A percentile compares a stretch with the other conserved stretches of the same genome.
These are phyloP conservation scores for Pseudanteris insignis DNA, from an alignment of 2,888 invertebrate species.

Conservation along the genomic window DNA sequence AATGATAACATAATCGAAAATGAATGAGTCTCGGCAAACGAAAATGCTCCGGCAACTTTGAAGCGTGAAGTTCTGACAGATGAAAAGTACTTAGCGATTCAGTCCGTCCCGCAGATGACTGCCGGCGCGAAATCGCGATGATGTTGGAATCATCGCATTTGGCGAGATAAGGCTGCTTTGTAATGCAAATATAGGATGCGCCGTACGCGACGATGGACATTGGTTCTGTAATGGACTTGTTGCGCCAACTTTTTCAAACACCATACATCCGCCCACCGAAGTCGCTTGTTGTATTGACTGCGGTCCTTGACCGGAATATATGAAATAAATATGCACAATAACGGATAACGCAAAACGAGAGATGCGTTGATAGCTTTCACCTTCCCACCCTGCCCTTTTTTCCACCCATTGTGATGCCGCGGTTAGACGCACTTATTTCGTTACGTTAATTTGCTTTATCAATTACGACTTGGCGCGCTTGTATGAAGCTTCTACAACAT, in stretches of 20 bases:
- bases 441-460: constrained; percentile 22
- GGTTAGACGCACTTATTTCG: constrained; percentile 16
- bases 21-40: not conserved
- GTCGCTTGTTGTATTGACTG: constrained; percentile 42
- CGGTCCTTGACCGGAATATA: constrained; percentile 59
- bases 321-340: constrained; percentile 49
- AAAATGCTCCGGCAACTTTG: constrained; percentile 5
- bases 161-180: constrained; percentile 34
- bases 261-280: constrained; percentile 34
- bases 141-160: constrained; percentile 37
- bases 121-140: constrained; percentile 19
- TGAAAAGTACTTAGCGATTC: constrained; percentile 30
- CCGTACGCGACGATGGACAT: constrained; percentile 33
- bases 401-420: constrained; percentile 29
- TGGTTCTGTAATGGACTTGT: constrained; percentile 37
- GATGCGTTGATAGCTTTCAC: constrained; percentile 54
- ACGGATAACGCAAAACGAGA: constrained; percentile 29
- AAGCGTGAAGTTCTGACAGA: constrained; percentile 17
- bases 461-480: constrained; percentile 18
- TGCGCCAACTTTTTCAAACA: constrained; percentile 39
- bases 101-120: constrained; percentile 19
- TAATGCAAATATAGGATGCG: constrained; percentile 41
- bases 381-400: constrained; percentile 50
- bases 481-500: no score
- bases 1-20: no score